Conservation (phyloP, 2,797 vertebrate genomes). For the Tenualosa ilisha region DNA sequence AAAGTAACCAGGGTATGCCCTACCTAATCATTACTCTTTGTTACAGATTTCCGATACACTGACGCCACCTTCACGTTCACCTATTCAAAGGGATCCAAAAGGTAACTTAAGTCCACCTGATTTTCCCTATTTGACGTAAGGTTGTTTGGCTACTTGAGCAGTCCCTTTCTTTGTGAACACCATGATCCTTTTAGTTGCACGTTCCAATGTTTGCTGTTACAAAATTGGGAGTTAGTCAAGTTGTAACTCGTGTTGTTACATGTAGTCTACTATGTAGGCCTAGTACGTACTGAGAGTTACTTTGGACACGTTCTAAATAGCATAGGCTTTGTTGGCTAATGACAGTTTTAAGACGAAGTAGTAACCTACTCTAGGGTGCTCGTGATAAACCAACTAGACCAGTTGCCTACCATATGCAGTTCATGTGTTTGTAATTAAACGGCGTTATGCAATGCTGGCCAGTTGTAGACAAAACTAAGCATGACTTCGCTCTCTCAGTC, state of each 20-base stretch:
- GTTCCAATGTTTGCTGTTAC: not conserved
- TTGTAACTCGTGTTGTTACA: not conserved
- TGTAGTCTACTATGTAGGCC: not conserved
- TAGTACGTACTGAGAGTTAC: too few species aligned
- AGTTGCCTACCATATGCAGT: not conserved
- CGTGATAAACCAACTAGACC: not conserved
- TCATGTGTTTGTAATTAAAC: conserved; percentile 9
- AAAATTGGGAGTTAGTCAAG: not conserved
- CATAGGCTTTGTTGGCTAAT: not conserved
- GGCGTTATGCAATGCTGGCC: not conserved
- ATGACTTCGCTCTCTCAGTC: not conserved
- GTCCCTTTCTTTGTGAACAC: not conserved
- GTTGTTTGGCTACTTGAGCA: not conserved
- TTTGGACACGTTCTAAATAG: too few species aligned
- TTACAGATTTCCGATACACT: conserved; percentile 85
- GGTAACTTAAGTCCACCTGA: conserved; percentile 68
- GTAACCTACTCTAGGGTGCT: not conserved
- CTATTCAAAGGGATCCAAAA: conserved; percentile 83
- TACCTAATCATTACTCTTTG: not conserved
- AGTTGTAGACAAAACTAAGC: not conserved
- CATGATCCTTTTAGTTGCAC: not conserved
- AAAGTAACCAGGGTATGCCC: conserved; percentile 22
- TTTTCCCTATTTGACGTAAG: not conserved
- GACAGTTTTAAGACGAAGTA: not conserved
- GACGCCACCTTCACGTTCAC: conserved; percentile 88